These are phyloP conservation scores for Benitochromis conjunctus DNA, from an alignment of 2,113 vertebrate species.

Conservation along the genomic window DNA sequence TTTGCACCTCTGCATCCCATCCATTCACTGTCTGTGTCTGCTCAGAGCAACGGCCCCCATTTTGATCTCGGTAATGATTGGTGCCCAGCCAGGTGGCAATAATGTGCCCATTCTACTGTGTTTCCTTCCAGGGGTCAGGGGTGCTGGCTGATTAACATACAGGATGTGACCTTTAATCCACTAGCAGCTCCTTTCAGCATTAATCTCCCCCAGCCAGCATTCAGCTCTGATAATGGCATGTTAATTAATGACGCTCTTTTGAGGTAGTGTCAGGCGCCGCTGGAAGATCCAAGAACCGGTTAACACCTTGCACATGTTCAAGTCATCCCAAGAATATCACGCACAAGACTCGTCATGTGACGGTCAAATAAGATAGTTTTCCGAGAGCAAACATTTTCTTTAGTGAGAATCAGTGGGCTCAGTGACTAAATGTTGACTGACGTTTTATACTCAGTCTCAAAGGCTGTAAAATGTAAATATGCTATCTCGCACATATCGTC, in stretches of 20 bases:
- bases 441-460: neutral
- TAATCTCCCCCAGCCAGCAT: constrained; percentile 66
- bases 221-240: constrained; percentile 68
- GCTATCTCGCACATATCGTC: neutral
- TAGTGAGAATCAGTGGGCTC: neutral
- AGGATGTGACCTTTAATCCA: constrained; percentile 77
- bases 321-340: constrained; percentile 29
- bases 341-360: neutral
- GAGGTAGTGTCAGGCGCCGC: constrained; percentile 28
- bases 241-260: constrained; percentile 75
- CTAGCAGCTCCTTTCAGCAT: constrained; percentile 65
- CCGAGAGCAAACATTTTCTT: neutral
- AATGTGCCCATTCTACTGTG: constrained; percentile 71
- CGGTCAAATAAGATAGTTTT: neutral
- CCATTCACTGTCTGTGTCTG: neutral
- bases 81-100: constrained; percentile 69
- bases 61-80: constrained; percentile 52
- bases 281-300: constrained; percentile 17
- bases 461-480: neutral
- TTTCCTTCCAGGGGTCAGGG: constrained; percentile 74
- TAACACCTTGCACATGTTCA: constrained; percentile 50
- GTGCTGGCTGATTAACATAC: constrained; percentile 74
- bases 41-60: constrained; percentile 14
- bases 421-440: neutral
- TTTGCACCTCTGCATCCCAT: neutral